Base-by-base conservation (phyloP, 2,888 invertebrate genomes). In the Cryptus armator region DNA sequence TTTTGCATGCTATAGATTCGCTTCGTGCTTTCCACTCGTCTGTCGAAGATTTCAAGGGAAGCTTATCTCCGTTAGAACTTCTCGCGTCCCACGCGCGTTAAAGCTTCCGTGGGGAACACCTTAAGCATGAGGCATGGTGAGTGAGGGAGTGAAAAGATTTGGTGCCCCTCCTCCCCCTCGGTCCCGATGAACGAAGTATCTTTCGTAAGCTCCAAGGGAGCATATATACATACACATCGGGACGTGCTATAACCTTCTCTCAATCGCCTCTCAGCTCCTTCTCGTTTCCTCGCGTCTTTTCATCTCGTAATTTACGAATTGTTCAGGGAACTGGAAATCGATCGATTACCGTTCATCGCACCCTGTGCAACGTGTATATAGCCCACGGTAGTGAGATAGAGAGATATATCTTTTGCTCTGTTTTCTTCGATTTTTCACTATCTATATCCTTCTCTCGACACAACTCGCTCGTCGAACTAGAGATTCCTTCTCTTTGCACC, bases 231-330 rank as follows among this genome's bases (percentile, higher is more conserved):
- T 43, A 66, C n/a, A 70, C 72, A 44, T 74, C 78, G 62, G 48
- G 59, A 59, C 59, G 74, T 19, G 53, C 37, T 68, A 56, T 81
- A 81, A 81, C 75, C 68, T 75, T 75, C 66, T 43, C 74, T 24
- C 75, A 68, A 75, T 81, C 68, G 75, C 43, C 74, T 62, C 75
- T 70, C 62, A 37, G 62, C 62, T 71, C 56, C 62, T 62, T 62
- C 48, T 29, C 62, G 44, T 56, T 72, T 72, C 66, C 70, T 71
- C 81, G 62, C 68, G 66, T 70, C 76, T 71, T 67, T 71, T 81
- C 84, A 76, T 84, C 76, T 81, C 80, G 76, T 77, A 84, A 84
- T 84, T 84, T 72, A 81, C 80, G 72, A 59, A 84, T 77, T 84
- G 84, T 67, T 70, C 81, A 37, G 24, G 51, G 59, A 72, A 62